Conservation (phyloP, 1,140 invertebrate species). For the Drosophila santomea region DNA sequence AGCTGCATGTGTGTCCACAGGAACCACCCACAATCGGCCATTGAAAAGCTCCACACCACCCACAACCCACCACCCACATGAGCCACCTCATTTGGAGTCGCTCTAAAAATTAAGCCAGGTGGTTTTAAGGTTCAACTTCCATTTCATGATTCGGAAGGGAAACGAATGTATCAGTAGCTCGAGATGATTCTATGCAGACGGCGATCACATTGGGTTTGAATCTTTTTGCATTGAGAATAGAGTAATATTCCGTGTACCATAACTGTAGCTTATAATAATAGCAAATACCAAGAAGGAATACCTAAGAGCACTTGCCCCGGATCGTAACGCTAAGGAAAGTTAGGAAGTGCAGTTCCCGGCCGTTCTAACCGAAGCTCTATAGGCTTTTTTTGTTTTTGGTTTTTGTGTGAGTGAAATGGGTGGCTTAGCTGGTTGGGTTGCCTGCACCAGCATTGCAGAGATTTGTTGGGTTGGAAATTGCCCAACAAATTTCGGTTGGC, state of each 20-base stretch:
- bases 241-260: background rate
- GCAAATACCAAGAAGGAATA: background rate
- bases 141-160: background rate
- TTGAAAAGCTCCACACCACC: background rate
- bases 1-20: conserved; percentile 50
- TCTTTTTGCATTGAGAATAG: too few relatives aligned
- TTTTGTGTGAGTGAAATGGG: background rate
- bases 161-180: too few relatives aligned
- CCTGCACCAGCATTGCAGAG: conserved; percentile 69
- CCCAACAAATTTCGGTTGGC: conserved; percentile 81
- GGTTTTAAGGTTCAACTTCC: background rate
- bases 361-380: conserved; percentile 3
- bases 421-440: conserved; percentile 2
- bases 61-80: background rate
- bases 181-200: too few relatives aligned
- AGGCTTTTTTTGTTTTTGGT: background rate
- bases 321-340: background rate
- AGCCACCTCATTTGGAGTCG: background rate
- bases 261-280: too few relatives aligned
- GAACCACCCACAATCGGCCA: background rate
- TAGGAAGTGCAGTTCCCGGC: background rate
- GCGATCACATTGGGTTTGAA: too few relatives aligned
- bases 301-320: background rate
- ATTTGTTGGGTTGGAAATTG: conserved; percentile 83
- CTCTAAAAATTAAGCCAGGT: conserved; percentile 10